These are phyloP conservation scores for Piscicola geometra DNA, from an alignment of 2,888 invertebrate genomes.

Conservation along the genomic window DNA sequence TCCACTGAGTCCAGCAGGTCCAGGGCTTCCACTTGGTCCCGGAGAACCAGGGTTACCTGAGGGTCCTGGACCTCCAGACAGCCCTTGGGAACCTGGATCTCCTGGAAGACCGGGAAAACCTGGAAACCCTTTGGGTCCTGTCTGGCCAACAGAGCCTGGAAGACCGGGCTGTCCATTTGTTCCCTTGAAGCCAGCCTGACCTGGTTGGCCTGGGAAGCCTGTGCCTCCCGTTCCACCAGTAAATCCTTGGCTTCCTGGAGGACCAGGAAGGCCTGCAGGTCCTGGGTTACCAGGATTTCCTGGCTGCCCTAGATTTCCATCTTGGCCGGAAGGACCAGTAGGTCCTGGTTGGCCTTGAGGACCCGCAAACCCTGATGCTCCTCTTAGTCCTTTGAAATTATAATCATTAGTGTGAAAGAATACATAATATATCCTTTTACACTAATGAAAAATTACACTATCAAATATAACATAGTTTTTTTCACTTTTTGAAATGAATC, in stretches of 20 bases:
- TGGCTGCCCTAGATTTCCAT: slow-evolving; percentile 38
- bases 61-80: slow-evolving; percentile 8
- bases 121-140: slow-evolving; percentile 36
- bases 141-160: slow-evolving; percentile 31
- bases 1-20: slow-evolving; percentile 14
- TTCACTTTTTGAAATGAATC: background rate
- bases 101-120: slow-evolving; percentile 38
- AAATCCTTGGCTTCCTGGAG: slow-evolving; percentile 33
- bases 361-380: slow-evolving; percentile 20
- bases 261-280: slow-evolving; percentile 35
- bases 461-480: background rate
- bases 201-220: slow-evolving; percentile 39
- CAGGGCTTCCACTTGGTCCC: background rate
- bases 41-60: background rate
- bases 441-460: too few relatives aligned
- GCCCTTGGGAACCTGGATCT: background rate
- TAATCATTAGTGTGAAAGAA: too few relatives aligned
- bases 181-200: slow-evolving; percentile 37
- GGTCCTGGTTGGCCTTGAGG: slow-evolving; percentile 37
- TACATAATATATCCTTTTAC: too few relatives aligned
- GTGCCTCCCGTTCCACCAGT: slow-evolving; percentile 35
- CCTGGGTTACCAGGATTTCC: slow-evolving; percentile 38
- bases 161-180: slow-evolving; percentile 59
- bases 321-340: slow-evolving; percentile 37
- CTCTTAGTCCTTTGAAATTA: slow-evolving; percentile 13